Percentiles rank a stretch among this genome's conserved stretches.
Conservation (phyloP, 2,797 vertebrate species). For the Falco peregrinus region DNA sequence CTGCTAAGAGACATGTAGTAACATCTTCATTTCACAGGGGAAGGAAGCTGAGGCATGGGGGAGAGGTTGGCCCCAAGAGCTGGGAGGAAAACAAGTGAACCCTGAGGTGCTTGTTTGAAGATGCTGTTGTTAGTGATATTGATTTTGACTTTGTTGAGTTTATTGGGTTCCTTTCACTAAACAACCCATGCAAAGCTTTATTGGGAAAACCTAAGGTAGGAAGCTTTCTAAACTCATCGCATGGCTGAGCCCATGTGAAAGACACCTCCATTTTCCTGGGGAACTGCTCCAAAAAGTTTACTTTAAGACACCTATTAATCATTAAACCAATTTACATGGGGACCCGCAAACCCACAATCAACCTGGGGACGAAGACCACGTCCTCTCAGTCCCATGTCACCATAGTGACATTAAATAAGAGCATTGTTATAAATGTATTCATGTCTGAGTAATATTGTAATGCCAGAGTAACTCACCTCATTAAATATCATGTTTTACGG, state of each 20-base stretch:
- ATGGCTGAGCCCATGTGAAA: neutral
- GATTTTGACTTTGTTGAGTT: neutral
- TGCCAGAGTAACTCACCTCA: neutral
- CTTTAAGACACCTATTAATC: neutral
- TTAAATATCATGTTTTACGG: neutral
- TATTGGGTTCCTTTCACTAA: neutral
- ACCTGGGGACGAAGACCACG: fast-evolving
- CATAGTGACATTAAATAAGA: neutral
- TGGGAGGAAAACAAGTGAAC: neutral
- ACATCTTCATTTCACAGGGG: neutral
- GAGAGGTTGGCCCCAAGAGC: neutral
- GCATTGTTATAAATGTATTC: neutral
- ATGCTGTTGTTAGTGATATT: neutral
- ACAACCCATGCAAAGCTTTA: neutral
- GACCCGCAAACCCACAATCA: neutral
- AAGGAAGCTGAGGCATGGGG: neutral
- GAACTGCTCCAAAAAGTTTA: neutral
- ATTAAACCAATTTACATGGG: neutral
- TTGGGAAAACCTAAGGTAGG: neutral
- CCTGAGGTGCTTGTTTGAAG: neutral
- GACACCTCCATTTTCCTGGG: neutral
- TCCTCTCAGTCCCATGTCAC: neutral
- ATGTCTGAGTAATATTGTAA: neutral
- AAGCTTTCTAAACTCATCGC: neutral
- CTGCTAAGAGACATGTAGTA: neutral